These are phyloP conservation scores for Peromyscus eremicus DNA, from an alignment of 2,797 vertebrate genomes.

Conservation along the genomic window DNA sequence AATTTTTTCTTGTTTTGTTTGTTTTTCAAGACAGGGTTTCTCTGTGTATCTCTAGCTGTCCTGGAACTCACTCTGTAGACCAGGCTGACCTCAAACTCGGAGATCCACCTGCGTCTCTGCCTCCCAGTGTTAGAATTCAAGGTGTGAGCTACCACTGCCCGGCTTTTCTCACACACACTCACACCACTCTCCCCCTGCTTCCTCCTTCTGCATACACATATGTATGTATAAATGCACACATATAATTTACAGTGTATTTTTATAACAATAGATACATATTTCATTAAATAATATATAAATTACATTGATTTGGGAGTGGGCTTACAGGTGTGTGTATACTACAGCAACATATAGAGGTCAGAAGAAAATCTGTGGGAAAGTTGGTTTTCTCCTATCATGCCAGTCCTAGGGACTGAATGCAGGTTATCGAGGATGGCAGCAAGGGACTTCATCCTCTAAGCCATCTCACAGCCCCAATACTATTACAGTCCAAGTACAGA, in stretches of 20 bases:
- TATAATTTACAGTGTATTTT: background rate
- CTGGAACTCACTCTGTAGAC: background rate
- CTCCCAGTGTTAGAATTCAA: background rate
- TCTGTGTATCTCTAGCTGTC: background rate
- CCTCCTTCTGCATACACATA: background rate
- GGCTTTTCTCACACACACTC: background rate
- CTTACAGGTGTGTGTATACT: no score
- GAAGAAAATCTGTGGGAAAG: background rate
- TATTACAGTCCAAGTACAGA: background rate
- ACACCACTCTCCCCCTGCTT: no score
- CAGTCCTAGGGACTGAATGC: background rate
- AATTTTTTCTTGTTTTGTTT: background rate
- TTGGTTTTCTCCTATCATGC: background rate
- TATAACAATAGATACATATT: background rate
- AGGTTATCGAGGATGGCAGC: background rate
- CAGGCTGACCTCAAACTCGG: background rate
- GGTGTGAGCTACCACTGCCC: background rate
- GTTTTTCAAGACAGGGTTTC: background rate
- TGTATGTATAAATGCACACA: background rate
- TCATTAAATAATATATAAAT: background rate
- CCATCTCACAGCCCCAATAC: background rate
- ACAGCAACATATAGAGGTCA: background rate
- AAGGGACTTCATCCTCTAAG: background rate
- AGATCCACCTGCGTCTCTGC: background rate
- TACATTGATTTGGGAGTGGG: background rate